Conservation (phyloP, 30 jellyfish, hydroid and myxozoan species). For the Mastigias papua region DNA sequence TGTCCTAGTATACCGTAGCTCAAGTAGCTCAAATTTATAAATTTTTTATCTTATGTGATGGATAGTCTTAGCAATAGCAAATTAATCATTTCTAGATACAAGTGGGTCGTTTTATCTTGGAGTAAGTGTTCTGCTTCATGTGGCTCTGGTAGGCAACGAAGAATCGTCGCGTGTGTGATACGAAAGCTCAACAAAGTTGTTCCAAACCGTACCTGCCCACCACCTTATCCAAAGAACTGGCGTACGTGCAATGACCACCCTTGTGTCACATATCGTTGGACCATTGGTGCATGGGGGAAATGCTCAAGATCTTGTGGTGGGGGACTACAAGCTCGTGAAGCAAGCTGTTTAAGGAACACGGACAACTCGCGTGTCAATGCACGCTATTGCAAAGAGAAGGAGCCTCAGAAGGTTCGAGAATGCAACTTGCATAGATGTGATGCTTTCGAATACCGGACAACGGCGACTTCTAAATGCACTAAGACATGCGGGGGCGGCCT, state of each 20-base stretch:
- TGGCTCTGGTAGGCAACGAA: constrained; percentile 76
- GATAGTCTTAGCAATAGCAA: no score
- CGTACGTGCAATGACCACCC: constrained; percentile 71
- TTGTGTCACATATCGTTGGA: constrained; percentile 77
- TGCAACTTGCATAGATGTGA: constrained; percentile 85
- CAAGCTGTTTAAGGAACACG: constrained; percentile 52
- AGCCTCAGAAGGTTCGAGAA: constrained; percentile 58
- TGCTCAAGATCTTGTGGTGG: constrained; percentile 92
- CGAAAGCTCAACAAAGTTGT: constrained; percentile 25
- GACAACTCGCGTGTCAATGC: constrained; percentile 30
- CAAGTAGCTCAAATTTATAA: no score
- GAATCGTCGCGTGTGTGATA: constrained; percentile 79
- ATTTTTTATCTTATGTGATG: no score
- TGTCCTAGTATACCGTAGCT: no score
- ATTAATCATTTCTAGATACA: constrained; percentile 73
- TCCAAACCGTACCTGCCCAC: constrained; percentile 58
- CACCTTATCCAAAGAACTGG: constrained; percentile 64
- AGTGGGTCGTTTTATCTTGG: constrained; percentile 85
- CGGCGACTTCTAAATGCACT: constrained; percentile 72
- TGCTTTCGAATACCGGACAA: constrained; percentile 68
- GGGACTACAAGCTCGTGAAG: constrained; percentile 70
- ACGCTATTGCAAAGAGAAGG: constrained; percentile 42
- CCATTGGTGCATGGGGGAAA: constrained; percentile 66
- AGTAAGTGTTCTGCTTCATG: constrained; percentile 85
- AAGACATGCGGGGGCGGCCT: constrained; percentile 95